Conservation (phyloP, 2,113 vertebrate species). For the Upupa epops region DNA sequence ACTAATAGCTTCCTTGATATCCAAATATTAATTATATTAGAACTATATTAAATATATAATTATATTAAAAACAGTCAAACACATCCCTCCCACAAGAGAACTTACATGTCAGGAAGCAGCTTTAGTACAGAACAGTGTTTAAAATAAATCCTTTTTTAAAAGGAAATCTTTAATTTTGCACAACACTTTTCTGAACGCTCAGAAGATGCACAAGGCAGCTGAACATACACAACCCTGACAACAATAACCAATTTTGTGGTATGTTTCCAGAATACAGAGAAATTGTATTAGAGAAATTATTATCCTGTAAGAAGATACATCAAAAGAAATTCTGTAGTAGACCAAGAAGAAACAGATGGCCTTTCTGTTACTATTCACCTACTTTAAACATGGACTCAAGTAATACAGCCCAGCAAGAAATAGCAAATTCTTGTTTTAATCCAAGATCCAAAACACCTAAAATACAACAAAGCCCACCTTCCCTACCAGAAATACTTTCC, state of each 20-base stretch:
- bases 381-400: constrained; percentile 35
- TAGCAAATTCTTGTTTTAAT: not conserved
- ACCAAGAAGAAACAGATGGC: not conserved
- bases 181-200: not conserved
- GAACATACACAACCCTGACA: not conserved
- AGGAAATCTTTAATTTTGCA: not conserved
- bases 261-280: not conserved
- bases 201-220: not conserved
- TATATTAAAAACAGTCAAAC: not conserved
- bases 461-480: constrained; percentile 47
- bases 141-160: not conserved
- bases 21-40: too few species aligned
- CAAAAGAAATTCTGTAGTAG: not conserved
- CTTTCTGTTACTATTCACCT: not conserved
- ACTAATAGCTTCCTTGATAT: not conserved
- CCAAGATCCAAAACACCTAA: constrained; percentile 21
- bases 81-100: not conserved
- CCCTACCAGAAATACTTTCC: constrained; percentile 51
- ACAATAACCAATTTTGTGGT: not conserved
- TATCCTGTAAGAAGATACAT: not conserved
- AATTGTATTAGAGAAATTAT: not conserved
- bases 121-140: not conserved
- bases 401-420: not conserved
- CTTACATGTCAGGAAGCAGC: not conserved
- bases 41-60: too few species aligned